A percentile compares a stretch with the other conserved stretches of the same genome.
Conservation (phyloP, 2,888 invertebrate species). For the Falcaria lacertinaria region DNA sequence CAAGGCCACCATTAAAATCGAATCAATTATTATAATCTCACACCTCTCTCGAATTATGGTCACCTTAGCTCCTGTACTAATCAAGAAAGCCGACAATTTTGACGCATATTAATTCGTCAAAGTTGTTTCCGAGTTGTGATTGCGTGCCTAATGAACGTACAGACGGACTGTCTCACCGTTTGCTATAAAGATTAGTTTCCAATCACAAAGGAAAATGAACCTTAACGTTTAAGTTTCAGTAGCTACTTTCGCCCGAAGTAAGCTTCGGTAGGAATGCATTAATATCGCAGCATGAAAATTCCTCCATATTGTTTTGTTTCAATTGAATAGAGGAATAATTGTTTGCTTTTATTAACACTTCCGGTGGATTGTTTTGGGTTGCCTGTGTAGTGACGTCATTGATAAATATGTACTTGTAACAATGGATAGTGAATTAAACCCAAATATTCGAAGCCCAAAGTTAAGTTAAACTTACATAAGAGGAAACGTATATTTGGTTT, state of each 20-base stretch:
- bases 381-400: background rate
- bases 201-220: background rate
- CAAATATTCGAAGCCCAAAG: no score
- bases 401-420: conserved; percentile 1
- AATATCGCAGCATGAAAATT: conserved; percentile 7
- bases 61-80: conserved; percentile 37
- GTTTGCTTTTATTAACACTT: background rate
- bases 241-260: background rate
- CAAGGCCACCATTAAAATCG: conserved; percentile 2
- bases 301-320: conserved; percentile 10
- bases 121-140: conserved; percentile 65
- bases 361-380: conserved; percentile 8
- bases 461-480: no score
- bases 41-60: conserved; percentile 7
- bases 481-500: no score
- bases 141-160: conserved; percentile 62
- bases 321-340: conserved; percentile 1
- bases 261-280: conserved; percentile 1
- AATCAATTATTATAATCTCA: conserved; percentile 2
- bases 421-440: no score
- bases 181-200: conserved; percentile 3
- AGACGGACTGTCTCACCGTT: conserved; percentile 29
- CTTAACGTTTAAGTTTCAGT: background rate
- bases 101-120: conserved; percentile 70
- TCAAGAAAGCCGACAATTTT: conserved; percentile 63